Base-by-base conservation (phyloP, 2,113 vertebrate genomes). In the Cyprinodon variegatus region DNA sequence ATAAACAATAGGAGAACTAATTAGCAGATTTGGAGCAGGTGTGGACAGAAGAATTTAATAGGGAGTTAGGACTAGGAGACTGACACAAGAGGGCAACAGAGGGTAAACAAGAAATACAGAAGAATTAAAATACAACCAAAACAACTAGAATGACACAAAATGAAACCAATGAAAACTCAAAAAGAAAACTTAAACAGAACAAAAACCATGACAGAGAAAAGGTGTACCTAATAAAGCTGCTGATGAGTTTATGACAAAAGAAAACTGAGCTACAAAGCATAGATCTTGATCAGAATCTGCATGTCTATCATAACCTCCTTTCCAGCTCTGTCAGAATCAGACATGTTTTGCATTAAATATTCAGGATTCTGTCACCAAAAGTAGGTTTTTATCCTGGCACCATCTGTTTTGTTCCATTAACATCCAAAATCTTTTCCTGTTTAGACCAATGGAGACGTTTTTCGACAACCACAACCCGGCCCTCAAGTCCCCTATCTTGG, bases 401-500 rank as follows among this genome's bases (percentile, higher is more conserved):
- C 20, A 3, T 10, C 50, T 20, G 50, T n/a, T 9, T 15, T 80
- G 64, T 66, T 38, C 39, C 12, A 48, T 57, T 57, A 20, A 57
- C 50, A 29, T 46, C 0, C 61, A 61, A 40, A 40, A 4, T 12
- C 13, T 69, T n/a, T n/a, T 59, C 53, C 46, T 50, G 10, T 83
- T 12, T 76, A 94, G 93, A 78, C 87, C 93, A 0, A 68, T 72
- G 60, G 92, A 93, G 48, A 87, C 88, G 0, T 89, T 93, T 65
- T 91, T 89, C 1, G 91, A 94, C 80, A 85, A 84, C 86, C 83
- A 86, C 80, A 91, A 90, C 61, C 89, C 93, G 0, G 88, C 91
- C 45, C 94, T 96, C 70, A 98, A 98, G 74, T 97, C 97, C 3
- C 97, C 97, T 0, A 89, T 98, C 83, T 85, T 96, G 84, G 95